Evolutionary conservation across 1,140 invertebrate genomes (phyloP), one percentile per base, ranked within the genome.

Genomic region (Drosophila sulfurigaster): DNA sequence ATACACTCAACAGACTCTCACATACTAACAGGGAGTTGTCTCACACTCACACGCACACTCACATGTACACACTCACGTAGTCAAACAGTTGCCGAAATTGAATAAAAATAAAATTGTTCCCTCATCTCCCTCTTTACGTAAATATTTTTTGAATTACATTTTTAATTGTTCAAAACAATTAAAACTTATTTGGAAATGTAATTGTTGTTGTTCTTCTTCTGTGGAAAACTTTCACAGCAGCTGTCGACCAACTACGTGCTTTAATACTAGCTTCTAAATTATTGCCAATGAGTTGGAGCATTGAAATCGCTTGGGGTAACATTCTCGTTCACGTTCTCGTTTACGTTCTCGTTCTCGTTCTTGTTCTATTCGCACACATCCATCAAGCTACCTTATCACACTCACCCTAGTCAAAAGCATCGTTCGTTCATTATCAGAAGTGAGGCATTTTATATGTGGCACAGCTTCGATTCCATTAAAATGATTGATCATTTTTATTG

Each of bases 401-500:
- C 49, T 49, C 57, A 38, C 60, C 20, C 35, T 38, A 38, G 51
- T 46, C 60, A 38, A 51, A 51, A 52, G 20, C 28, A 30, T 30
- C 46, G 28, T 38, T 41, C 54, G 10, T 16, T 41, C 51, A 2
- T 20, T 28, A 30, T 30, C 49, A 30, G 11, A 56, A 38, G 38
- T 52, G 25, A 28, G 35, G 8, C 35, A 3, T 2, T 38, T 10
- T 3, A 38, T 8, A 38, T 20, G 7, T 46, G 45, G 5, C 3
- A 46, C 45, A 11, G 8, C 30, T 16, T 3, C 41, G 51, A 43
- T 52, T 13, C 8, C 62, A 69, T 43, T 43, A 43, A 43, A 43
- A 79, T 86, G 82, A 86, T 86, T 80, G 82, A 86, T 86, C 76
- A 81, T 75, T 69, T 81, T 85, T 78, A 81, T 86, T 86, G 82